Base-by-base conservation (phyloP, 1,140 invertebrate genomes). In the Yoshiicerus persimilis region DNA sequence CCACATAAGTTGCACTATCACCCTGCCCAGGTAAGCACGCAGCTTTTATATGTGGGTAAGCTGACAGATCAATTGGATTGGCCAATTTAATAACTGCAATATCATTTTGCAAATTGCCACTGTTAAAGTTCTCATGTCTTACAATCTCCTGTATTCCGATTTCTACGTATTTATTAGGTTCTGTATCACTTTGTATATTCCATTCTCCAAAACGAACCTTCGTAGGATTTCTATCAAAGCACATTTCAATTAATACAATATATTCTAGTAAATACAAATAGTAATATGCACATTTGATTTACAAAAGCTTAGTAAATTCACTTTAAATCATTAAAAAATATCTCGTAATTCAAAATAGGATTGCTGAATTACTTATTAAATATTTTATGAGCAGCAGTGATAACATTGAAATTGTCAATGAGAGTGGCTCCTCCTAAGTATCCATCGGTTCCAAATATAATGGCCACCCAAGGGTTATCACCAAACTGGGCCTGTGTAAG, bases 161-260 rank as follows among this genome's bases (percentile, higher is more conserved):
- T 89, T 96, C 95, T 89, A 94, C 92, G 86, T 93, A 94, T 2
- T 94, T 93, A 62, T 95, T 93, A 0, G 94, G 94, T 86, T 96
- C 95, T 11, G 91, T 93, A 0, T 93, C 94, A 0, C 92, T 93
- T 13, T 93, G 92, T 0, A 93, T 94, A 91, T 96, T 93, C 95
- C 95, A 95, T 91, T 95, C 95, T 0, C 95, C 95, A 0, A 96
- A 91, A 56, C 95, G 93, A 3, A 95, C 93, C 91, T 95, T 95
- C 0, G 94, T 89, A 1, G 38, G 38, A 20, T 41, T 41, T 47
- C 83, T 84, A n/a, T 84, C n/a, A n/a, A n/a, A n/a, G n/a, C n/a
- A n/a, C n/a, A n/a, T n/a, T n/a, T n/a, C n/a, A n/a, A n/a, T n/a
- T n/a, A n/a, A n/a, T n/a, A n/a, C n/a, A n/a, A n/a, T n/a, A n/a